Evolutionary conservation across 1,140 invertebrate genomes (phyloP), one percentile per base, ranked within the genome.

Genomic region (Rhagoletis pomonella): DNA sequence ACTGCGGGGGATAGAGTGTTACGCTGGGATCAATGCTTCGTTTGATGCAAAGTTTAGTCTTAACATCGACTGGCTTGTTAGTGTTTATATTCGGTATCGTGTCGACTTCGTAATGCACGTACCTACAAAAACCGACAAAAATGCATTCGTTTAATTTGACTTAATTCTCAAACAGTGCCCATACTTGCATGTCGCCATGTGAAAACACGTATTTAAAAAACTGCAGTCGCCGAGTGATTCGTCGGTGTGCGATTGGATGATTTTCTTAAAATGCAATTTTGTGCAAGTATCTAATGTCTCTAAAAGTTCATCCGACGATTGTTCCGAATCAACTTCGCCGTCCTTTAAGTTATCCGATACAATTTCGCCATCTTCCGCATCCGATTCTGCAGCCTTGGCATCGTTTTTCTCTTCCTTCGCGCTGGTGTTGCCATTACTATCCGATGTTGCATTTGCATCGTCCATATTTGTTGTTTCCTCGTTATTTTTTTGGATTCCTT

Each of bases 141-240:
- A 29, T 86, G 65, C 1, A 50, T 12, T 14, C 19, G n/a, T 62
- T 64, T 14, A 60, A 3, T 10, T 86, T 29, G 29, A 29, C 29
- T 29, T 9, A 19, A 69, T 2, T 2, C 4, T 67, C 17, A 62
- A 29, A 29, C 29, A 29, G 29, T 1, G 29, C 29, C 29, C 88
- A 93, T 91, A 96, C 96, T 99, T 99, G 95, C 98, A 99, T 77
- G 97, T 98, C 89, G 99, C 98, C 98, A 99, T 99, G 92, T 99
- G 98, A 92, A 99, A 99, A 93, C 98, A 99, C 0, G 98, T 99
- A 92, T 99, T 99, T 0, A 99, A 94, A 93, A 99, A 99, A 65
- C 98, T 99, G 93, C 98, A 99, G 92, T 99, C 98, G 0, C 98
- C 98, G 5, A 99, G 94, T 0, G 97, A 96, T 93, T 99, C 98